Evolutionary conservation across 2,888 invertebrate genomes (phyloP), one percentile per base, ranked within the genome.

Genomic region (Ormyrus labotus): DNA sequence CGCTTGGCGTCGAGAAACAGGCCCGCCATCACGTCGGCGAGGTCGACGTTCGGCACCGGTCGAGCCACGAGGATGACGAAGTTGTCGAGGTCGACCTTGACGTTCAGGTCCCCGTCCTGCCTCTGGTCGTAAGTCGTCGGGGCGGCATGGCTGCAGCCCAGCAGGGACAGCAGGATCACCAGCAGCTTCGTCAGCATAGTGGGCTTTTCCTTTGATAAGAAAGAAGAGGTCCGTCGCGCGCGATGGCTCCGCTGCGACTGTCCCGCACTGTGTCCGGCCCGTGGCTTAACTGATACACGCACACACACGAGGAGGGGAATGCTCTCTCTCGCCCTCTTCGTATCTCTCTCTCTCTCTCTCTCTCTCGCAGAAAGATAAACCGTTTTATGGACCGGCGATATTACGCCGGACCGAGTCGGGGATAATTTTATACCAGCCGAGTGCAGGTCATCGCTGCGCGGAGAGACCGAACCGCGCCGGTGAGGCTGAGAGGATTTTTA

Each of bases 51-150:
- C 7, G 72, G 47, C 4, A 2, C 9, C 48, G 85, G 83, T 1
- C 94, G 91, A 0, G 94, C 93, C n/a, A 96, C 89, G 48, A 96
- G 89, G 71, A 96, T 91, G 83, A 96, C 92, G 83, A 96, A 93
- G 87, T 96, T 96, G 83, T 95, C 94, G 9, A 96, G 91, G 88
- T 96, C 95, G 0, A 95, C 95, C 71, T 94, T 93, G 10, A 96
- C 92, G 89, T 96, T 96, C 82, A 93, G 88, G 3, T 94, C 93
- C n/a, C 96, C 96, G 78, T 95, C 94, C 89, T 96, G 96, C 0
- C 95, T 92, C 87, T 96, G 95, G 89, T 96, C 94, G 91, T 93
- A 94, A 34, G 72, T 47, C 13, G 72, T n/a, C 8, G 82, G 67
- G 11, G 72, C 78, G 10, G 69, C 48, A 6, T 11, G 13, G 50